Percentiles rank a stretch among this genome's conserved stretches.
Evolutionary conservation across 2,888 invertebrate species (phyloP).

Genomic region (Caenorhabditis angaria): DNA sequence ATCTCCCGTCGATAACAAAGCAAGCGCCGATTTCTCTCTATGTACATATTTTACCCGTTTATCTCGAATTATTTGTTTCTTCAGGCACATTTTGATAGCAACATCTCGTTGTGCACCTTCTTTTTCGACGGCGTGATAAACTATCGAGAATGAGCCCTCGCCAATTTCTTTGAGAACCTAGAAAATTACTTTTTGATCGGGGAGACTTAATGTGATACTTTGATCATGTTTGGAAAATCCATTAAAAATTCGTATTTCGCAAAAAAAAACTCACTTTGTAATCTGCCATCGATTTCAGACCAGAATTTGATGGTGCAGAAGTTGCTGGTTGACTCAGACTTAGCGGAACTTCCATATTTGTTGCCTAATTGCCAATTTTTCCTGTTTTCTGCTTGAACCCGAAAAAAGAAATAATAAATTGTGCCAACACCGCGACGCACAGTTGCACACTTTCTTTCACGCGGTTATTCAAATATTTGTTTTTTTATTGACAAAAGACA

Average conservation of each 20-base stretch:
- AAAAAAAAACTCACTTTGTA: slow-evolving; percentile 20
- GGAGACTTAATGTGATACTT: no score
- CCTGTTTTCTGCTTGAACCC: not conserved
- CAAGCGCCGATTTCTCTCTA: slow-evolving; percentile 53
- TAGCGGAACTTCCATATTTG: slow-evolving; percentile 32
- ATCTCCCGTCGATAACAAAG: slow-evolving; percentile 75
- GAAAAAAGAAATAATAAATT: not conserved
- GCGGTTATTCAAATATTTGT: slow-evolving; percentile 7
- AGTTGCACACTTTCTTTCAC: not conserved
- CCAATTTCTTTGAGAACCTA: slow-evolving; percentile 50
- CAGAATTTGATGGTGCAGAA: not conserved
- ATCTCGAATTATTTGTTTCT: slow-evolving; percentile 89
- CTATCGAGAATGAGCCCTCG: slow-evolving; percentile 55
- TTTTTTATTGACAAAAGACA: not conserved
- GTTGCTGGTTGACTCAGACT: slow-evolving; percentile 18
- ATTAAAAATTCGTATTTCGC: not conserved
- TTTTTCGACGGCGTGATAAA: slow-evolving; percentile 48
- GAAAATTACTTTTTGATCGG: no score
- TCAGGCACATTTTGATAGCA: slow-evolving; percentile 96
- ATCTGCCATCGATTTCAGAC: slow-evolving; percentile 36
- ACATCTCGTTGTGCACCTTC: slow-evolving; percentile 58
- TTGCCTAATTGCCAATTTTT: not conserved
- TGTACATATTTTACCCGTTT: slow-evolving; percentile 79
- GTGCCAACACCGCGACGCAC: not conserved
- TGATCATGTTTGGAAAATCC: no score